phyloP scores from a whole-genome alignment of 2,113 vertebrate species.

The Abramis brama region DNA sequence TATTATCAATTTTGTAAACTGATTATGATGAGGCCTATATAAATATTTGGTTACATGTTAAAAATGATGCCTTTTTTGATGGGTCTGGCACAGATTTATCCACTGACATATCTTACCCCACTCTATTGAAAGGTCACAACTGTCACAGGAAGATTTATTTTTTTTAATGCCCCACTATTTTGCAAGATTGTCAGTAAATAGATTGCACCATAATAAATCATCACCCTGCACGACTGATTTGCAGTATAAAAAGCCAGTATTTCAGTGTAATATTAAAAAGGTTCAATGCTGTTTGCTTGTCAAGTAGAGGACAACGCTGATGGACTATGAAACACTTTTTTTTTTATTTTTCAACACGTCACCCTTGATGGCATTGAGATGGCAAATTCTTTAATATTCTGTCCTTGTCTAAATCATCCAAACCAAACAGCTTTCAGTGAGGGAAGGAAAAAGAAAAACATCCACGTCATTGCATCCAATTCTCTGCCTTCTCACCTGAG shows the following conservation, averaged over 20 bases:
- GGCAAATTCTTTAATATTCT: not conserved
- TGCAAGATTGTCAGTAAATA: conserved; percentile 16
- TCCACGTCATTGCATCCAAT: not conserved
- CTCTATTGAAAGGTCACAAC: not conserved
- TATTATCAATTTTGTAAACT: not conserved
- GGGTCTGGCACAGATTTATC: not conserved
- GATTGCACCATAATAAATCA: conserved; percentile 19
- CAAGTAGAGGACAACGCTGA: not conserved
- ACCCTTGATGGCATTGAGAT: not conserved
- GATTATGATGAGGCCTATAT: too few relatives aligned
- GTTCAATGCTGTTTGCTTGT: not conserved
- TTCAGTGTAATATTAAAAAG: not conserved
- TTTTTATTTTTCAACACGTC: not conserved
- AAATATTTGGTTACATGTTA: not conserved
- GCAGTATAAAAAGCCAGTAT: not conserved
- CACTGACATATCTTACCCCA: not conserved
- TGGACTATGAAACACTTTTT: not conserved
- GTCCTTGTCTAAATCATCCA: not conserved
- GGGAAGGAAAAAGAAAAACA: too few relatives aligned
- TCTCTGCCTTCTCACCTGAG: not conserved
- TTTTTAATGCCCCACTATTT: not conserved
- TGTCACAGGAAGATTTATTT: not conserved
- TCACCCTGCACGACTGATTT: not conserved
- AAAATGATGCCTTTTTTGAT: not conserved
- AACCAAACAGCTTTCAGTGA: not conserved